Evolutionary conservation across 2,888 invertebrate genomes (phyloP), one percentile per base, ranked within the genome.

Genomic region (Sarcophaga variegata): DNA sequence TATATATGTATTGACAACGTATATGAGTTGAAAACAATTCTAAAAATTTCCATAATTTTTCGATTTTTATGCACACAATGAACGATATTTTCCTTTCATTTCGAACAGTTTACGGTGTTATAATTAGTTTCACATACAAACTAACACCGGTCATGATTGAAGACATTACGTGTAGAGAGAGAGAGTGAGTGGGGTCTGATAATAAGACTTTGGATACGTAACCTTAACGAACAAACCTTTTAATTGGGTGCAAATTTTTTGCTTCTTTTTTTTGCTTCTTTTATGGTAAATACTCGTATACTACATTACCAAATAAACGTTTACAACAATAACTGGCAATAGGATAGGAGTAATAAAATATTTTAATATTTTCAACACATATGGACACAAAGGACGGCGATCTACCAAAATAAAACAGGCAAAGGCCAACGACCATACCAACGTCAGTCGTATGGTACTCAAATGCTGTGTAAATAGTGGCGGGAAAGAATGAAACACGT

Each of bases 31-130:
- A 71, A 71, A 62, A 25, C 62, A 45, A 59, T 17, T 22, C 25
- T n/a, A 72, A 67, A 90, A 92, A 93, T 93, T 93, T 93, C 93
- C 93, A 93, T 93, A 93, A 93, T 93, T 92, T 91, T 88, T 89
- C 93, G 91, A 93, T 93, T 92, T 93, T 92, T 93, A 93, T 93
- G 93, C 93, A 92, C 93, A 92, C 81, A 84, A 84, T 76, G 79
- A 76, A 79, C 76, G 76, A 84, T 84, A 82, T 66, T 78, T 83
- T 78, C 71, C 71, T 60, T 66, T 72, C 27, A 27, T 71, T 74
- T 83, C 27, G 37, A 37, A 37, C 37, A 37, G 37, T 64, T 77
- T 62, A 14, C 54, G 59, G 49, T 60, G 66, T 74, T 81, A 71
- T 84, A 84, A 84, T 87, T 87, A 84, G 84, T 84, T 84, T 87